Conservation (phyloP, 1,140 invertebrate species). For the Drosophila guanche region DNA sequence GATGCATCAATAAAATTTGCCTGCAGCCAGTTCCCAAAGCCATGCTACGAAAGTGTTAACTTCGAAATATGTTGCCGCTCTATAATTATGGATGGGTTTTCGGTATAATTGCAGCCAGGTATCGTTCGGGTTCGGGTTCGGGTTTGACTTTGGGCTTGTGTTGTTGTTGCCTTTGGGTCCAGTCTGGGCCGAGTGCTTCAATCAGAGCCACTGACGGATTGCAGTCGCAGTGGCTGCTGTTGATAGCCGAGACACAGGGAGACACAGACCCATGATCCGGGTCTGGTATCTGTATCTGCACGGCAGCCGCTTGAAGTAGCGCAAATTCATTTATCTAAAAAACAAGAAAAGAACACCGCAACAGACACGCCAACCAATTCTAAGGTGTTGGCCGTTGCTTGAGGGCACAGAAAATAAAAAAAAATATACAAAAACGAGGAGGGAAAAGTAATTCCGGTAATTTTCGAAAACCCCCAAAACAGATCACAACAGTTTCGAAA, state of each 20-base stretch:
- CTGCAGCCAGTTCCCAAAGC: constrained; percentile 80
- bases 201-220: constrained; percentile 77
- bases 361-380: constrained; percentile 65
- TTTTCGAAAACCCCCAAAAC: constrained; percentile 53
- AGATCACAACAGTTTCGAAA: constrained; percentile 22
- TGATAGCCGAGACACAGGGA: constrained; percentile 44
- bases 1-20: constrained; percentile 83
- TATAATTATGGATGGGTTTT: constrained; percentile 83
- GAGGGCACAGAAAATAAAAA: constrained; percentile 48
- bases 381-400: constrained; percentile 74
- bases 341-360: constrained; percentile 62
- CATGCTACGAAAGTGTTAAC: constrained; percentile 83
- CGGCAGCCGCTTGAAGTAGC: constrained; percentile 78
- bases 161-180: not conserved
- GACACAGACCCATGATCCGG: constrained; percentile 11
- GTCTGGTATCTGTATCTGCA: constrained; percentile 29
- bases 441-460: constrained; percentile 74
- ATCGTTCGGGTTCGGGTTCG: constrained; percentile 23
- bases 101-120: constrained; percentile 70
- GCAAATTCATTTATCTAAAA: constrained; percentile 81
- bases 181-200: constrained; percentile 61
- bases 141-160: constrained; percentile 1
- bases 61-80: constrained; percentile 82
- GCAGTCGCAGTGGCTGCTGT: constrained; percentile 60
- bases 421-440: constrained; percentile 39